phyloP scores from a whole-genome alignment of 2,113 vertebrate species.

The Dasyurus viverrinus region DNA sequence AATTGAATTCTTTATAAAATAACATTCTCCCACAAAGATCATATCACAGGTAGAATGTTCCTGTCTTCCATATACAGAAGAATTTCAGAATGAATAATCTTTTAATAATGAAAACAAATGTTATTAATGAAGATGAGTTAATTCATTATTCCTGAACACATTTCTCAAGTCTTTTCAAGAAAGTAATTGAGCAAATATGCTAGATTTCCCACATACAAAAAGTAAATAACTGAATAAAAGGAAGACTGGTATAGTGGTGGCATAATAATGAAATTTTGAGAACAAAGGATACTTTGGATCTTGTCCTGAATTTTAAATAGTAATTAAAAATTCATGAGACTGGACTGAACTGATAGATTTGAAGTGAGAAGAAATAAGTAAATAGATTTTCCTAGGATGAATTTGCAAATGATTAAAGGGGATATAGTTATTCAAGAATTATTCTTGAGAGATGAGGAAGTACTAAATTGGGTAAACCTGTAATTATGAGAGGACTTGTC shows the following conservation, averaged over 20 bases:
- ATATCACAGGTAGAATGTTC: background rate
- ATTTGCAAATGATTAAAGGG: background rate
- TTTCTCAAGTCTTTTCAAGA: background rate
- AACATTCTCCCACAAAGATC: background rate
- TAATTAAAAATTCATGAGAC: constrained; percentile 18
- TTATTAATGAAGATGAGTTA: constrained; percentile 15
- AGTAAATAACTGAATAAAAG: constrained; percentile 22
- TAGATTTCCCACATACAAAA: background rate
- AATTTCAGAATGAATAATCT: background rate
- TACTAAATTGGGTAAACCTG: background rate
- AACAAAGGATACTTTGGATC: constrained; percentile 14
- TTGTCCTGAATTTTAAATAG: background rate
- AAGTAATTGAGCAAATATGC: background rate
- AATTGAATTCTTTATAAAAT: background rate
- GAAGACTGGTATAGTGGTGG: background rate
- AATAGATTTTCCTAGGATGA: background rate
- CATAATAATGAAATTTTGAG: constrained; percentile 36
- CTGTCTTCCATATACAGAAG: background rate
- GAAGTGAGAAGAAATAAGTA: background rate
- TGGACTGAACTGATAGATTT: background rate
- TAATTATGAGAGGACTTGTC: background rate
- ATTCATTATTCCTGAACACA: background rate
- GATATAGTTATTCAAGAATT: background rate
- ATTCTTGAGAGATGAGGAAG: background rate
- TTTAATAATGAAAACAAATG: constrained; percentile 26